phyloP scores from a whole-genome alignment of 2,888 invertebrate species.

The Agrotis segetum region DNA sequence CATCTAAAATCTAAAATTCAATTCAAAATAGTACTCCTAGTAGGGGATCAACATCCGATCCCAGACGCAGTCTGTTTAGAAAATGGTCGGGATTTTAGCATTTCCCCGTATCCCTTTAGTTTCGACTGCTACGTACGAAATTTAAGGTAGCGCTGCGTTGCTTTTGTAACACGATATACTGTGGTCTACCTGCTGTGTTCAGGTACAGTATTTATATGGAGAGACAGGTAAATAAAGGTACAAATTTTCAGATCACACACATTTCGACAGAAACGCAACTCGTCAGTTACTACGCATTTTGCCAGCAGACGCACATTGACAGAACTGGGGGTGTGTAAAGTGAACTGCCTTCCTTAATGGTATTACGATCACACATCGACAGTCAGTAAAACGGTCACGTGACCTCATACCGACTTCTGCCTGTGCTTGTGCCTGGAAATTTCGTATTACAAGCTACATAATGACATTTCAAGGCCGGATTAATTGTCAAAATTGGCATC shows the following conservation, averaged over 20 bases:
- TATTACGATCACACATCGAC: no score
- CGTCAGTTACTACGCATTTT: no score
- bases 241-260: not conserved
- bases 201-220: not conserved
- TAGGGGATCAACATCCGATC: conserved; percentile 63
- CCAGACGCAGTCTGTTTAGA: conserved; percentile 73
- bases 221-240: not conserved
- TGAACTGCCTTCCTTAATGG: no score
- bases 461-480: no score
- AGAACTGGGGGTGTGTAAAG: no score
- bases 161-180: conserved; percentile 44
- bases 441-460: no score
- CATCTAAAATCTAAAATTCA: not conserved
- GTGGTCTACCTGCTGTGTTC: not conserved
- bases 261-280: no score
- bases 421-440: no score
- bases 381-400: no score
- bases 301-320: no score
- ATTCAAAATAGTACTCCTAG: conserved; percentile 43
- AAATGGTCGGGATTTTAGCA: conserved; percentile 74
- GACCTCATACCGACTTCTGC: no score
- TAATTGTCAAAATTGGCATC: no score
- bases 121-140: conserved; percentile 30
- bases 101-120: conserved; percentile 62
- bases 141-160: conserved; percentile 47